Conservation (phyloP, 2,888 invertebrate species). For the Yponomeuta plumbellus region DNA sequence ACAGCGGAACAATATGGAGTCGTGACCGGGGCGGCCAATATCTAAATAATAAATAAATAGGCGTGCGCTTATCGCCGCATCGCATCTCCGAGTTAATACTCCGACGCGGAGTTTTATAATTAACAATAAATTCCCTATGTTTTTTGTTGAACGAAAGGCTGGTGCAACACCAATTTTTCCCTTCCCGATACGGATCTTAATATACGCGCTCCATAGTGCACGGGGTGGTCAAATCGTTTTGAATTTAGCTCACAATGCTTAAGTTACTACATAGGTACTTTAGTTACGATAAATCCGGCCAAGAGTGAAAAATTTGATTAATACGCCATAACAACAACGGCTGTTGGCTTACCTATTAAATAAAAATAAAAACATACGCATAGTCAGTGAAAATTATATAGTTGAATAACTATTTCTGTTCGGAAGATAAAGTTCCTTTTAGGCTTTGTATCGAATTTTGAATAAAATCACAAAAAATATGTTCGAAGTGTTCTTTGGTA, state of each 20-base stretch:
- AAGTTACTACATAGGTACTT: too few species aligned
- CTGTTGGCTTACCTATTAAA: too few species aligned
- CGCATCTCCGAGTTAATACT: slow-evolving; percentile 72
- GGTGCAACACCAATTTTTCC: slow-evolving; percentile 61
- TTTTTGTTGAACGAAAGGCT: slow-evolving; percentile 61
- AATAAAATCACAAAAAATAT: too few species aligned
- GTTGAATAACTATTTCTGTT: too few species aligned
- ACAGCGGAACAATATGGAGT: slow-evolving; percentile 72
- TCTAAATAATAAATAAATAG: slow-evolving; percentile 77
- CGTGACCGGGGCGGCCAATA: slow-evolving; percentile 70
- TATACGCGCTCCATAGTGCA: slow-evolving; percentile 36
- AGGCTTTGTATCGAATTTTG: too few species aligned
- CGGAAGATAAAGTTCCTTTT: too few species aligned
- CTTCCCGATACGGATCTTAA: slow-evolving; percentile 66
- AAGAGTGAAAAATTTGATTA: too few species aligned
- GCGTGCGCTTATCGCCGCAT: slow-evolving; percentile 58
- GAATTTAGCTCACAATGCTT: neutral
- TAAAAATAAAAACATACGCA: too few species aligned
- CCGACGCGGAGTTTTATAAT: slow-evolving; percentile 71
- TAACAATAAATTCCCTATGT: slow-evolving; percentile 74
- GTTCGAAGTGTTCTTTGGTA: too few species aligned
- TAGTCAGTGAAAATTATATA: too few species aligned
- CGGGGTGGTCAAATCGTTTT: slow-evolving; percentile 16
- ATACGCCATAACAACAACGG: too few species aligned
- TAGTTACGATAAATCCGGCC: too few species aligned